phyloP scores from a whole-genome alignment of 2,797 vertebrate genomes.

The Toxotes lorentzi region DNA sequence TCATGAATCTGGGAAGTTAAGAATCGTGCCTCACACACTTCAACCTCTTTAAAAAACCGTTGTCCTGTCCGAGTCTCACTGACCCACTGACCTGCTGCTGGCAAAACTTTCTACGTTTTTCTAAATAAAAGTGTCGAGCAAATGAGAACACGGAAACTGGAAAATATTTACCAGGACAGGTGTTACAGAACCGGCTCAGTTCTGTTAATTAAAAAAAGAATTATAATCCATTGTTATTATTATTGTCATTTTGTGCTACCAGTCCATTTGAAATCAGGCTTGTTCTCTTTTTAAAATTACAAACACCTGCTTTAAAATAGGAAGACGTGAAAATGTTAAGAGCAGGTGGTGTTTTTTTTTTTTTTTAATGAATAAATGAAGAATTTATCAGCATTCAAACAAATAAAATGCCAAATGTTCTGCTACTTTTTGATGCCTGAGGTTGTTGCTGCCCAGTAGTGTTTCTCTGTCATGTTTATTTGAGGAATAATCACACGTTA shows the following conservation, averaged over 20 bases:
- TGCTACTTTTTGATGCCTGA: not conserved
- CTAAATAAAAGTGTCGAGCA: not conserved
- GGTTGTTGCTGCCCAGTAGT: no score
- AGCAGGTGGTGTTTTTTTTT: not conserved
- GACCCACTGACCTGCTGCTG: constrained; percentile 1
- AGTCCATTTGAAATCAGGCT: not conserved
- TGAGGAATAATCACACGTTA: not conserved
- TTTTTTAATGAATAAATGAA: not conserved
- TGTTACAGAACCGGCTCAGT: no score
- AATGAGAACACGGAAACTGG: not conserved
- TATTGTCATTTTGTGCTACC: no score
- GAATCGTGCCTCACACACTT: not conserved
- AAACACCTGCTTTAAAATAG: not conserved
- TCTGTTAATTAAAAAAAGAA: no score
- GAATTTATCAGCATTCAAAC: not conserved
- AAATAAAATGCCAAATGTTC: not conserved
- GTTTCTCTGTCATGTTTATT: not conserved
- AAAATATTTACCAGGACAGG: not conserved
- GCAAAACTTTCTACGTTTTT: not conserved
- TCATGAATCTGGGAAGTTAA: not conserved
- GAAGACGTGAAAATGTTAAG: not conserved
- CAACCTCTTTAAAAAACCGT: not conserved
- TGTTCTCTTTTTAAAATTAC: not conserved
- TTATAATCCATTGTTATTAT: no score
- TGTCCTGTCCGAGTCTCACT: not conserved